Evolutionary conservation across 92 coral and sea anemone genomes (phyloP), one percentile per base, ranked within the genome.

Genomic region (Scolanthus callimorphus): DNA sequence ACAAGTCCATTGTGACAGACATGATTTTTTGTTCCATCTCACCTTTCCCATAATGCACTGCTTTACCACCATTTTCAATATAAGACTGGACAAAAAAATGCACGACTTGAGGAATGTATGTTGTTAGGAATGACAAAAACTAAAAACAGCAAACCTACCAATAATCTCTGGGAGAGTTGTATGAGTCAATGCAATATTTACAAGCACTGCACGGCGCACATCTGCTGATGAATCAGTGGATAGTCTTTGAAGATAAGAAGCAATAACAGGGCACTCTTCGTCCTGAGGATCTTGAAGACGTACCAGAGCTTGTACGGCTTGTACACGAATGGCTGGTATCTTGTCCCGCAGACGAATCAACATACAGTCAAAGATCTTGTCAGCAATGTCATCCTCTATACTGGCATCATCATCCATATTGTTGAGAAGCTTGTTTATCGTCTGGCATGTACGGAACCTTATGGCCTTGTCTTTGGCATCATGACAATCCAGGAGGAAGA

Each of bases 331-430:
- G 13, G 76, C 84, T 23, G 96, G 96, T 27, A 84, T 51, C 54
- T 84, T 92, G 82, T 92, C 97, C 21, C 64, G 57, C 17, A 92
- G 76, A n/a, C 97, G 83, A 12, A 29, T 70, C 79, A 92, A 44
- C 96, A 92, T 92, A 51, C 74, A 49, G 29, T 74, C 68, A 39
- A 88, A 70, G 56, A 92, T 92, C 28, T 59, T 81, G 30, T 92
- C 96, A 11, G 97, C 97, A n/a, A 92, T 71, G 12, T 88, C 83
- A n/a, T 88, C 92, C 38, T 88, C 88, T 38, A 92, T 92, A 9
- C 75, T 71, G 0, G 97, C 92, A 29, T 88, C 96, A 20, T 88
- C 90, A 60, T 79, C 84, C 92, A 92, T 65, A 64, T 68, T 78
- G 30, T 81, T 85, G 20, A 92, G 65, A 23, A 92, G 62, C 49